These are phyloP conservation scores for Paracentrotus lividus DNA, from an alignment of 53 echinoderm and acorn worm species.

Conservation along the genomic window DNA sequence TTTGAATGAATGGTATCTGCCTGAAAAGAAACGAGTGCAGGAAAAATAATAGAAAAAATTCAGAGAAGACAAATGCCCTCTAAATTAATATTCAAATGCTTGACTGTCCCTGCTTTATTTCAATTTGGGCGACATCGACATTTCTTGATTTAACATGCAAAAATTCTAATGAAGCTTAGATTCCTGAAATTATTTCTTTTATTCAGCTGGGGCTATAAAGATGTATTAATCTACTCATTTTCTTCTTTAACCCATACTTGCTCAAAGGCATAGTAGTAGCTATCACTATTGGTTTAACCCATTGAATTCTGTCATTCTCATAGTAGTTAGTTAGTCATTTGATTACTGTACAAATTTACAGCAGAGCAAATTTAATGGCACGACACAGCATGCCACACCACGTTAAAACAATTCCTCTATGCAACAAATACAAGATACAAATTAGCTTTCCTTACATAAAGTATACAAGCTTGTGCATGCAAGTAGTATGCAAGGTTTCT, in stretches of 20 bases:
- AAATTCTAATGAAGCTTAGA: no score
- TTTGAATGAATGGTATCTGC: not conserved
- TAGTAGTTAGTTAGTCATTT: no score
- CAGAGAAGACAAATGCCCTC: not conserved
- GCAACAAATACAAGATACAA: not conserved
- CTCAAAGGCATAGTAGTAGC: no score
- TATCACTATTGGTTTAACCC: no score
- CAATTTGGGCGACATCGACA: not conserved
- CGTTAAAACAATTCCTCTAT: not conserved
- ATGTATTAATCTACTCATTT: no score
- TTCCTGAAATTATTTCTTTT: no score
- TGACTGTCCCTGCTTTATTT: not conserved
- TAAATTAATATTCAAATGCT: not conserved
- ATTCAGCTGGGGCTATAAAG: no score
- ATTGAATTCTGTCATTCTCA: no score
- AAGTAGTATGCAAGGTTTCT: not conserved
- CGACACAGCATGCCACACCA: not conserved
- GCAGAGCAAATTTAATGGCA: no score
- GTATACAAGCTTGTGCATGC: conserved; percentile 45
- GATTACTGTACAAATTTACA: no score
- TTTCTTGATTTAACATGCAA: no score
- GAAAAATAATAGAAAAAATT: not conserved
- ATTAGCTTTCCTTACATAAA: not conserved
- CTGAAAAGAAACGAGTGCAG: not conserved
- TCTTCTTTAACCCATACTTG: no score